phyloP scores from a whole-genome alignment of 2,888 invertebrate species.

The Drosophila algonquin region DNA sequence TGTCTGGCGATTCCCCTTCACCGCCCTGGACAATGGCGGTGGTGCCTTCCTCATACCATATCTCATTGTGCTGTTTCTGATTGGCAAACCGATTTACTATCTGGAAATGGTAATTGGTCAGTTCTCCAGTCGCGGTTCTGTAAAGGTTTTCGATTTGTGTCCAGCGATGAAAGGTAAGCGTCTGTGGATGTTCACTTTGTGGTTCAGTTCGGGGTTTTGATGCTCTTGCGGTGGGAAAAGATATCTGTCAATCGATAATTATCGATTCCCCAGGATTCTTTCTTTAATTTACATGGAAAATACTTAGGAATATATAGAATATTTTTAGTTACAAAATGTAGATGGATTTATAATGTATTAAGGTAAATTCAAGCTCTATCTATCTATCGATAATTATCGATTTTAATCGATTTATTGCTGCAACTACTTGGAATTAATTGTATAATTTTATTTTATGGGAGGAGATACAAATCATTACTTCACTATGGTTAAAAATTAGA shows the following conservation, averaged over 20 bases:
- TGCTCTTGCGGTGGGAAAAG: conserved; percentile 33
- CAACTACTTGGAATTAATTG: not conserved
- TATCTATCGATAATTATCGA: not conserved
- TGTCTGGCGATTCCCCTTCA: conserved; percentile 89
- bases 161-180: conserved; percentile 89
- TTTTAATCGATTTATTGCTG: not conserved
- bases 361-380: not conserved
- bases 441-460: too few species aligned
- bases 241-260: not conserved
- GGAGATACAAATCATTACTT: not conserved
- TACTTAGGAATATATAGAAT: not conserved
- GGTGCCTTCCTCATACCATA: conserved; percentile 89
- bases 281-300: too few species aligned
- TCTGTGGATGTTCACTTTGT: not conserved
- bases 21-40: conserved; percentile 88
- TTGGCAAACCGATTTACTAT: conserved; percentile 89
- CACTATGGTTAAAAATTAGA: not conserved
- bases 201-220: conserved; percentile 7
- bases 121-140: conserved; percentile 89
- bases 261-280: not conserved
- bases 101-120: conserved; percentile 90
- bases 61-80: conserved; percentile 86
- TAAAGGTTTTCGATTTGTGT: conserved; percentile 87
- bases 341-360: not conserved
- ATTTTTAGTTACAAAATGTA: not conserved